Conservation (phyloP, 2,113 vertebrate genomes). For the human region DNA sequence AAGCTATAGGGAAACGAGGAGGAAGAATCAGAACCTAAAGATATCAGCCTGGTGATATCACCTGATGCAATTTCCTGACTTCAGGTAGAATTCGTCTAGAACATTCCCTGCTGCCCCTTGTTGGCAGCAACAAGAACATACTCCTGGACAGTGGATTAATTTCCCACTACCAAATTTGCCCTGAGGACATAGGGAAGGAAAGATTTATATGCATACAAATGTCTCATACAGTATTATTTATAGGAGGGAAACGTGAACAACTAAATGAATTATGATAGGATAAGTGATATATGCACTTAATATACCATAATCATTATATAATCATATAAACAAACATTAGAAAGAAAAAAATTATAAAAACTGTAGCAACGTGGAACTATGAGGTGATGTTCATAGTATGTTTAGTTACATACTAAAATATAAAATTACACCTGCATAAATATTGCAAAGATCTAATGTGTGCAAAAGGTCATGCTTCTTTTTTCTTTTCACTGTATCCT, state of each 20-base stretch:
- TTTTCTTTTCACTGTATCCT: background rate
- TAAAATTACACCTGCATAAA: background rate
- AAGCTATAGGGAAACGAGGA: constrained; percentile 12
- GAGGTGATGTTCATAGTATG: background rate
- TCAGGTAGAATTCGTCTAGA: background rate
- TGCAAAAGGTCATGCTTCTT: background rate
- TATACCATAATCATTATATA: background rate
- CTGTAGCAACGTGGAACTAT: background rate
- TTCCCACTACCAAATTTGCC: background rate
- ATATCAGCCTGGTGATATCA: background rate
- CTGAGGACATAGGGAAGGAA: constrained; percentile 2
- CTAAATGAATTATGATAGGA: background rate
- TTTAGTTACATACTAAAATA: constrained; percentile 11
- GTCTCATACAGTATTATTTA: background rate
- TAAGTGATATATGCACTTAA: background rate
- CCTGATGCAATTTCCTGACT: background rate
- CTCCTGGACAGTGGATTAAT: background rate
- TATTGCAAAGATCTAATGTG: background rate
- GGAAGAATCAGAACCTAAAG: background rate
- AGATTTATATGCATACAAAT: background rate
- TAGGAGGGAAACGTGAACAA: background rate
- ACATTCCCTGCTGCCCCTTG: background rate
- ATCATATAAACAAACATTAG: background rate
- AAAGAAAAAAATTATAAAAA: background rate
- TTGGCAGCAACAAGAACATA: background rate